Evolutionary conservation across 2,113 vertebrate genomes (phyloP).

Genomic region (Ceyx cyanopectus): DNA sequence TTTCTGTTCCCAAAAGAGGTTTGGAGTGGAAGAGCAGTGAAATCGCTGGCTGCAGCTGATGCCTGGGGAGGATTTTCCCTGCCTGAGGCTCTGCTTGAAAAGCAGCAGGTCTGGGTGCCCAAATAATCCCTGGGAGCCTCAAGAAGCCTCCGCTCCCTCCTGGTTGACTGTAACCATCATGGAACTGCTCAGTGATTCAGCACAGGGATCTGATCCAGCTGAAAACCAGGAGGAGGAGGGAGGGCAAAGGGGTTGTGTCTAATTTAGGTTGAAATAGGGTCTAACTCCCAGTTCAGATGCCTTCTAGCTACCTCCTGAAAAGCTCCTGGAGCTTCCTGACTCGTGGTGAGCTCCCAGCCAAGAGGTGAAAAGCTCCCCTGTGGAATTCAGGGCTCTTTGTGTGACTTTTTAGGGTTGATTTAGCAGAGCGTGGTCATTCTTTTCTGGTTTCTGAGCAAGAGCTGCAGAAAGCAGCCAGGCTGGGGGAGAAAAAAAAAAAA

Average conservation of each 20-base stretch:
- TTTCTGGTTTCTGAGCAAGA: not conserved
- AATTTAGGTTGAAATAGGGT: not conserved
- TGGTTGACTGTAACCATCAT: not conserved
- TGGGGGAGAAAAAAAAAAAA: not conserved
- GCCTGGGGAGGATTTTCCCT: not conserved
- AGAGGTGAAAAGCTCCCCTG: not conserved
- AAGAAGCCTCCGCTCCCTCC: not conserved
- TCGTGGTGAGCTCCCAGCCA: not conserved
- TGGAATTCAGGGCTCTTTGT: not conserved
- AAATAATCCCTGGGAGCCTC: not conserved
- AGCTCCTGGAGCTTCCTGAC: not conserved
- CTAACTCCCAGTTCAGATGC: not conserved
- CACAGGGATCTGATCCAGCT: not conserved
- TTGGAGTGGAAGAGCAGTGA: not conserved
- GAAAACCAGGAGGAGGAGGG: not conserved
- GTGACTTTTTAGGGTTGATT: not conserved
- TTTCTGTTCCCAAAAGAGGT: not conserved
- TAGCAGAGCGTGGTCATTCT: not conserved
- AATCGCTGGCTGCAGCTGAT: not conserved
- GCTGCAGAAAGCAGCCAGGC: not conserved
- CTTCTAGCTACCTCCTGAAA: not conserved
- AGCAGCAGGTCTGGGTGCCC: not conserved
- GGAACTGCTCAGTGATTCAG: not conserved
- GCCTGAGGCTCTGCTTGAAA: not conserved
- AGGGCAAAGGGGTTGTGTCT: rapidly evolving